Base-by-base conservation (phyloP, 2,797 vertebrate genomes). In the Xenopus petersii region DNA sequence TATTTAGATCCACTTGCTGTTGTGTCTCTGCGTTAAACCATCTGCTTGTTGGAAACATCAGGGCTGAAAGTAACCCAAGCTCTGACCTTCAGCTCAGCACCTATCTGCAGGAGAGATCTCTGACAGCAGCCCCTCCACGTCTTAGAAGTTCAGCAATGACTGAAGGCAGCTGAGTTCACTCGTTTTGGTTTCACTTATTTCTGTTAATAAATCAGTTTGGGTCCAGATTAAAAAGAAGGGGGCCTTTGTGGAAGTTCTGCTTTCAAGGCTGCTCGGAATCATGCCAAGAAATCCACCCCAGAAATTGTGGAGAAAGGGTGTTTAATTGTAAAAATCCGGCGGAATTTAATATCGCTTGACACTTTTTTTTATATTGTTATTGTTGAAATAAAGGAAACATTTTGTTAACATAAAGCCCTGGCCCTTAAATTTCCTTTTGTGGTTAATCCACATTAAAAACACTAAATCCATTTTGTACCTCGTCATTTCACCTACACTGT, bases 221-320 rank as follows among this genome's bases (percentile, higher is more conserved):
- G 12, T 36, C 61, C 11, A 63, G 61, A 26, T 42, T 6, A 42
- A 33, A 36, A 24, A 62, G 13, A 10, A 58, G 16, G 55, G 15
- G 15, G n/a, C 49, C 5, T 51, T 51, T 58, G n/a, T 21, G 55
- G 55, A n/a, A 21, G 55, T 12, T 16, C 6, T 5, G 11, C 30
- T 63, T 33, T 63, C 12, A 36, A 5, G 12, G 30, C 12, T 63
- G 30, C 12, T 13, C 7, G 30, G 13, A 63, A 6, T 1, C 16
- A 75, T 70, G 5, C 49, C 49, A 51, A 51, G 49, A 15, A 51
- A 51, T 51, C 11, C 11, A 51, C 15, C 49, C 15, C 3, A 12
- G 15, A 51, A 15, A 51, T 10, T 4, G 49, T 4, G 9, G 11
- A 51, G 47, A 12, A 48, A 24, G 36, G 51, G 8, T 5, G 0